Evolutionary conservation across 2,797 vertebrate species (phyloP).

Genomic region (Poliocrania exsul): DNA sequence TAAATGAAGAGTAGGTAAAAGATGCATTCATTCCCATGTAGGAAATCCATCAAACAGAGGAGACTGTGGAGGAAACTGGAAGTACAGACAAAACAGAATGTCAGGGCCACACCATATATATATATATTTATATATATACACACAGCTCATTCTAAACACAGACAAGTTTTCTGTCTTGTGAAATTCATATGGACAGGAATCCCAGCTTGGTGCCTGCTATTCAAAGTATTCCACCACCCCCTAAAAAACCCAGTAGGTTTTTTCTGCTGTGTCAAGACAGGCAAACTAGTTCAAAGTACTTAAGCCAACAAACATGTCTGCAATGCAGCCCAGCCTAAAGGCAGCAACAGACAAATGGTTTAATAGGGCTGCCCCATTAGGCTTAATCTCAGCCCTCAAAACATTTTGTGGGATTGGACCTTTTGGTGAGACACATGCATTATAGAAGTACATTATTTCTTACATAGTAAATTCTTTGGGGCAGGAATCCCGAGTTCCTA

Average conservation of each 20-base stretch:
- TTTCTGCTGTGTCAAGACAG: slow-evolving; percentile 54
- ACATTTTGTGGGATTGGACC: background rate
- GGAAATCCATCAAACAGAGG: background rate
- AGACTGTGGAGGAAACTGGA: background rate
- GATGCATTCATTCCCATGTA: background rate
- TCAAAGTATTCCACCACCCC: background rate
- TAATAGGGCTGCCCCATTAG: slow-evolving; percentile 23
- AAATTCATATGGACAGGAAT: background rate
- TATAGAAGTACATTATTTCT: background rate
- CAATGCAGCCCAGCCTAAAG: slow-evolving; percentile 55
- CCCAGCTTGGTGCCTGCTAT: background rate
- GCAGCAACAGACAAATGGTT: background rate
- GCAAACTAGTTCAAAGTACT: slow-evolving; percentile 33
- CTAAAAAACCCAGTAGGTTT: background rate
- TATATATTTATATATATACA: fast-evolving
- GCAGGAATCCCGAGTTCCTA: background rate
- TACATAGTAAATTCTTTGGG: background rate
- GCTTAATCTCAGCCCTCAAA: slow-evolving; percentile 42
- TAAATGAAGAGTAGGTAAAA: background rate
- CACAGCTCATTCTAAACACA: background rate
- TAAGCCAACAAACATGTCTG: slow-evolving; percentile 17
- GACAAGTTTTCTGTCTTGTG: background rate
- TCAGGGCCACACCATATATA: background rate
- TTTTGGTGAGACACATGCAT: background rate
- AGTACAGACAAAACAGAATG: background rate